phyloP scores from a whole-genome alignment of 2,888 invertebrate species.

The Rutpela maculata region DNA sequence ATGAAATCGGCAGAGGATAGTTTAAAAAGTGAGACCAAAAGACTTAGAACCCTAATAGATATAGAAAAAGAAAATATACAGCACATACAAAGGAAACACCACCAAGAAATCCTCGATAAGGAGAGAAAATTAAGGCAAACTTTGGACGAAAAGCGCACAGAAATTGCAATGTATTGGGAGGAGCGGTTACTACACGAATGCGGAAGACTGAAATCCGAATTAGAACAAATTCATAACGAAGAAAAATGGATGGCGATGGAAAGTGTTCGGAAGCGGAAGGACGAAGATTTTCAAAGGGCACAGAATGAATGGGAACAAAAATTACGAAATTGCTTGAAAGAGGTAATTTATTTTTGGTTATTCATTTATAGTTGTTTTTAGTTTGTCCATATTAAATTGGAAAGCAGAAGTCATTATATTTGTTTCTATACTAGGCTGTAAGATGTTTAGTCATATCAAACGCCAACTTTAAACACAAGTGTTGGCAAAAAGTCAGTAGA shows the following conservation, averaged over 20 bases:
- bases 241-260: conserved; percentile 78
- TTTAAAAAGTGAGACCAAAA: conserved; percentile 75
- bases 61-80: conserved; percentile 72
- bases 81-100: conserved; percentile 70
- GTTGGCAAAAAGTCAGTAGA: too few relatives aligned
- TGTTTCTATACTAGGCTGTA: too few relatives aligned
- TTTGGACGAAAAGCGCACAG: conserved; percentile 76
- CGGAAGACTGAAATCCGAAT: conserved; percentile 78
- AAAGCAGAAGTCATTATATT: too few relatives aligned
- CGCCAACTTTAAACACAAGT: too few relatives aligned
- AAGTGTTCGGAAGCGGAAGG: conserved; percentile 76
- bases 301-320: conserved; percentile 77
- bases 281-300: conserved; percentile 76
- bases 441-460: too few relatives aligned
- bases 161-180: conserved; percentile 80
- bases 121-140: conserved; percentile 71
- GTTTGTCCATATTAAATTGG: too few relatives aligned
- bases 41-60: conserved; percentile 68
- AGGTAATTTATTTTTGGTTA: conserved; percentile 70
- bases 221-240: conserved; percentile 79
- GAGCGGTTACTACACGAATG: conserved; percentile 79
- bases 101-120: conserved; percentile 73
- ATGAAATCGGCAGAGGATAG: conserved; percentile 77
- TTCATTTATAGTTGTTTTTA: not conserved
- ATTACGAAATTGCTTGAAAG: conserved; percentile 74